Conservation (phyloP, 2,888 invertebrate species). For the Eueremaeus valkanovi region DNA sequence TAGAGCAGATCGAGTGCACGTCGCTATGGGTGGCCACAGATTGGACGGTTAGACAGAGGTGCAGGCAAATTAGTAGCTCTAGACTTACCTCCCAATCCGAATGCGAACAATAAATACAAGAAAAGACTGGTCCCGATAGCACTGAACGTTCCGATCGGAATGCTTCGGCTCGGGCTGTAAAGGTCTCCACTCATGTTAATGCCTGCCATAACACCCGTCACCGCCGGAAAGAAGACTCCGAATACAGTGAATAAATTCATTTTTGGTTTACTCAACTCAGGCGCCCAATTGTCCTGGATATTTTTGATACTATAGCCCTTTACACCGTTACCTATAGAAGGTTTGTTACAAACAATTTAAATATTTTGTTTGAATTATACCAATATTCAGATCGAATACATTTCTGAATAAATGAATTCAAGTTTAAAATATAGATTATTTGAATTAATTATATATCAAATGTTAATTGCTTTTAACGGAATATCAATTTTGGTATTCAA, state of each 20-base stretch:
- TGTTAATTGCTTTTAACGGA: too few relatives aligned
- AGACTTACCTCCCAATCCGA: slow-evolving; percentile 67
- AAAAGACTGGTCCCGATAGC: slow-evolving; percentile 84
- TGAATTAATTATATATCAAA: too few relatives aligned
- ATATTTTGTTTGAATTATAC: too few relatives aligned
- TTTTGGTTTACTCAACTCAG: slow-evolving; percentile 71
- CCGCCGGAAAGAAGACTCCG: slow-evolving; percentile 95
- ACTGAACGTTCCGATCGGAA: slow-evolving; percentile 88
- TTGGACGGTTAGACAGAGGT: background rate
- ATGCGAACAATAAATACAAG: slow-evolving; percentile 79
- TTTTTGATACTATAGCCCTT: slow-evolving; percentile 78
- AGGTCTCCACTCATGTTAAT: slow-evolving; percentile 98
- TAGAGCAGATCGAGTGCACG: slow-evolving; percentile 69
- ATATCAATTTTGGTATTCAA: too few relatives aligned
- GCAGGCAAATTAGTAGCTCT: background rate
- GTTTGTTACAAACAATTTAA: too few relatives aligned
- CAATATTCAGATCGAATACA: background rate
- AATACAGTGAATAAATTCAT: slow-evolving; percentile 88
- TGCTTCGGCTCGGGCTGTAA: slow-evolving; percentile 81
- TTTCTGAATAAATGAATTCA: background rate
- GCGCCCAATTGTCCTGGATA: slow-evolving; percentile 73
- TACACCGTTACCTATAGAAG: slow-evolving; percentile 68
- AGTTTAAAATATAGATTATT: background rate
- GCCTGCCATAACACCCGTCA: slow-evolving; percentile 92
- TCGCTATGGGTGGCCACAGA: slow-evolving; percentile 55